phyloP scores from a whole-genome alignment of 2,113 vertebrate genomes.

The Phasianus colchicus region DNA sequence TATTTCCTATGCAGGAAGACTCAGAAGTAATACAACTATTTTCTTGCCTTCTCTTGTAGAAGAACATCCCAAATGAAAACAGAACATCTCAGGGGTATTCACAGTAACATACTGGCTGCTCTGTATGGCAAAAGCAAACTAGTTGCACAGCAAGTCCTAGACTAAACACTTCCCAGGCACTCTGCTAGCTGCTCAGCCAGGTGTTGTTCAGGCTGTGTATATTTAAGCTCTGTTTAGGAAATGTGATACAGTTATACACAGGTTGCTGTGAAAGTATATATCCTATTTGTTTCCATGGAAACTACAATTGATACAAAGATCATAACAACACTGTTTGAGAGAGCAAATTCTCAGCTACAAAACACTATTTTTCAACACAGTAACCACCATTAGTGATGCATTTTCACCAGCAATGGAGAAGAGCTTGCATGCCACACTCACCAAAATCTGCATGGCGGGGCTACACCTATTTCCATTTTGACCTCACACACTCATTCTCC shows the following conservation, averaged over 20 bases:
- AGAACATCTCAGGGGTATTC: neutral
- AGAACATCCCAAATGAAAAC: neutral
- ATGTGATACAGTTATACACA: too few relatives aligned
- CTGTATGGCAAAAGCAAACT: neutral
- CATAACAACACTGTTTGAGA: neutral
- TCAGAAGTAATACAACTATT: neutral
- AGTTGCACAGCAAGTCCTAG: neutral
- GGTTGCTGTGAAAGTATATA: too few relatives aligned
- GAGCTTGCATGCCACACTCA: neutral
- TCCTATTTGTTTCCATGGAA: too few relatives aligned
- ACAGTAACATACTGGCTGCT: neutral
- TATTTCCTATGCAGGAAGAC: neutral
- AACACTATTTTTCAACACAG: neutral
- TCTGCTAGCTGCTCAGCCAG: neutral
- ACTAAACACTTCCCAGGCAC: neutral
- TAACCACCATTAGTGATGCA: neutral
- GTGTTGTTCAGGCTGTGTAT: neutral
- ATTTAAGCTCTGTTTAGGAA: neutral
- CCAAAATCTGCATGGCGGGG: neutral
- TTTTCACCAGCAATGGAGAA: neutral
- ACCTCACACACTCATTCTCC: neutral
- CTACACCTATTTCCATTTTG: neutral
- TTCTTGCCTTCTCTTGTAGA: neutral
- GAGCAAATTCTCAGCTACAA: neutral
- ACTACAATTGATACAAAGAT: too few relatives aligned